A percentile compares a stretch with the other conserved stretches of the same genome.
These are phyloP conservation scores for Lycocorax pyrrhopterus DNA, from an alignment of 2,113 vertebrate species.

Conservation along the genomic window DNA sequence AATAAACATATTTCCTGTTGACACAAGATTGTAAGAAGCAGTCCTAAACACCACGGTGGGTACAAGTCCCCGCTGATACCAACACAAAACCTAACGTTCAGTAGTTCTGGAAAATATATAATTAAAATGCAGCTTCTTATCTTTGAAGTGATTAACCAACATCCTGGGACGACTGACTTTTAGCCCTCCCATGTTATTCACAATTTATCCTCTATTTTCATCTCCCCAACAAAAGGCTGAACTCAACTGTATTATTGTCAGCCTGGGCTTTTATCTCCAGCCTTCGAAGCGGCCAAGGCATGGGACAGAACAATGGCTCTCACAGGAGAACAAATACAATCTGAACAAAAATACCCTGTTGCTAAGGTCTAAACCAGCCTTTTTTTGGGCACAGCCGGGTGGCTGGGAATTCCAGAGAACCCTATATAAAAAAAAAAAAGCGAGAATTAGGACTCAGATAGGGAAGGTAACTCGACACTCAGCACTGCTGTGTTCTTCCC, in stretches of 20 bases:
- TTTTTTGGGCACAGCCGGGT: background rate
- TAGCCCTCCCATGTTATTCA: constrained; percentile 4
- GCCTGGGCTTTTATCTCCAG: constrained; percentile 3
- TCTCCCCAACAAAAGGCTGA: constrained; percentile 29
- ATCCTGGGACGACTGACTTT: background rate
- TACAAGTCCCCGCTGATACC: background rate
- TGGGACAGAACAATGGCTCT: constrained; percentile 12
- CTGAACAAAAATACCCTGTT: constrained; percentile 13
- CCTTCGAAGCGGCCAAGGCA: background rate
- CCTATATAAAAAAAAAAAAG: background rate
- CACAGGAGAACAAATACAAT: background rate
- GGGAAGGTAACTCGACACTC: background rate
- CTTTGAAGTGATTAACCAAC: background rate
- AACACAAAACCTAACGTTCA: background rate
- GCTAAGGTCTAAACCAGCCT: constrained; percentile 9
- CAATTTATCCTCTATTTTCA: constrained; percentile 49
- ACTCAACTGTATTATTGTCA: background rate
- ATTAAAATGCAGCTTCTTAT: background rate
- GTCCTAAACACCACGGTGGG: background rate
- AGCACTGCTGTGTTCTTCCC: background rate
- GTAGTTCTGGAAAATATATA: background rate
- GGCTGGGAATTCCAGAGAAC: background rate
- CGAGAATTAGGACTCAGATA: background rate
- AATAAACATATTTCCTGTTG: background rate
- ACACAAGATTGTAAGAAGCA: background rate